phyloP scores from a whole-genome alignment of 2,888 invertebrate genomes.

The Hybos culiciformis region DNA sequence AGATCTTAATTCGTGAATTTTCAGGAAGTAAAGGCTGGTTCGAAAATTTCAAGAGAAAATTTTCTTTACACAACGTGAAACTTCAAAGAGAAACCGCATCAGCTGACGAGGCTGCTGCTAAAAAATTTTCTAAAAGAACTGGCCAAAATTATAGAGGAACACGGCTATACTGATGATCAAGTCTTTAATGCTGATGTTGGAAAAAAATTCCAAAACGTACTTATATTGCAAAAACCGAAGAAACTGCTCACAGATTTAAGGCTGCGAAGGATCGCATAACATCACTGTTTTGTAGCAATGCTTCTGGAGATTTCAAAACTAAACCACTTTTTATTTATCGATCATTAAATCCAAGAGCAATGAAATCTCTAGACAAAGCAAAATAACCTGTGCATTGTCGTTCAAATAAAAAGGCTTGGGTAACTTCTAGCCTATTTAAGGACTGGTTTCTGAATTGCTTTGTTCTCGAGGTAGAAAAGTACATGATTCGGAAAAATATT shows the following conservation, averaged over 20 bases:
- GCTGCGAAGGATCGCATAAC: conserved; percentile 19
- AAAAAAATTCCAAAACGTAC: conserved; percentile 20
- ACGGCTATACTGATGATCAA: conserved; percentile 14
- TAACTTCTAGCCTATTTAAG: background rate
- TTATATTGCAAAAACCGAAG: conserved; percentile 11
- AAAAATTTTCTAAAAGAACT: conserved; percentile 7
- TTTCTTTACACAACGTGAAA: conserved; percentile 12
- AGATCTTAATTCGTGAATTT: conserved; percentile 5
- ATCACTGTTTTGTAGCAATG: conserved; percentile 22
- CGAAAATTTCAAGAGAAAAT: conserved; percentile 9
- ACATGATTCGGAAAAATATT: background rate
- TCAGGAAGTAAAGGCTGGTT: conserved; percentile 12
- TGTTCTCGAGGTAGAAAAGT: background rate
- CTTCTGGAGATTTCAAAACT: conserved; percentile 9
- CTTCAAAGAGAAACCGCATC: conserved; percentile 12
- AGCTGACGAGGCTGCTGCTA: conserved; percentile 13
- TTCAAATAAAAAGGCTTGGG: background rate
- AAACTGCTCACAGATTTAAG: conserved; percentile 13
- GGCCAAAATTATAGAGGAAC: conserved; percentile 7
- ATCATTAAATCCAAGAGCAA: conserved; percentile 17
- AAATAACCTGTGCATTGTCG: conserved; percentile 19
- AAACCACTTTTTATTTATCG: conserved; percentile 1
- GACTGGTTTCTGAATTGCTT: conserved; percentile 3
- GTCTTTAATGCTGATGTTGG: conserved; percentile 18
- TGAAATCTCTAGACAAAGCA: conserved; percentile 17